Conservation (phyloP, 2,888 invertebrate species). For the Orthosia gothica region DNA sequence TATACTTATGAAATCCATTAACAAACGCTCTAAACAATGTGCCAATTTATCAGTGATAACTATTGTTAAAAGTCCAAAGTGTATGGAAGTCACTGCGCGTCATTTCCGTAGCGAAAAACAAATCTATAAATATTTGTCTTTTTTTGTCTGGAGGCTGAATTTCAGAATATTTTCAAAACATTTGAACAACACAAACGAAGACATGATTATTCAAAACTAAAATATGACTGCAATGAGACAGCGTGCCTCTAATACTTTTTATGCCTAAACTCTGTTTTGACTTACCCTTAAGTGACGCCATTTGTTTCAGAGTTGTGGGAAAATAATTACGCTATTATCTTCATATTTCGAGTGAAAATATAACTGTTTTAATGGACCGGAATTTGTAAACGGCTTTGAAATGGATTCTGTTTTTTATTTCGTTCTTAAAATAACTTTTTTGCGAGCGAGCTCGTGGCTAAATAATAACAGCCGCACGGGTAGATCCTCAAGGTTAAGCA, state of each 20-base stretch:
- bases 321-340: slow-evolving; percentile 51
- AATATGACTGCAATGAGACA: not conserved
- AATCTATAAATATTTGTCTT: no score
- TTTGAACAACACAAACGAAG: not conserved
- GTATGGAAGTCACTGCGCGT: not conserved
- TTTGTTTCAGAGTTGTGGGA: slow-evolving; percentile 48
- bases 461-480: no score
- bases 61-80: not conserved
- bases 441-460: no score
- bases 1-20: no score
- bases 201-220: slow-evolving; percentile 13
- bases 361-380: slow-evolving; percentile 20
- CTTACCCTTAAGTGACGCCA: slow-evolving; percentile 10
- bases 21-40: no score
- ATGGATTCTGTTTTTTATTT: slow-evolving; percentile 11
- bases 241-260: not conserved
- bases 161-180: not conserved
- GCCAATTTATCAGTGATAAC: not conserved
- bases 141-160: not conserved
- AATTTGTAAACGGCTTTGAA: slow-evolving; percentile 32
- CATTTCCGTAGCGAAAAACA: not conserved
- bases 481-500: no score
- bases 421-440: not conserved
- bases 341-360: slow-evolving; percentile 33
- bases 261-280: not conserved